phyloP scores from a whole-genome alignment of 2,113 vertebrate genomes.

The Passer montanus region DNA sequence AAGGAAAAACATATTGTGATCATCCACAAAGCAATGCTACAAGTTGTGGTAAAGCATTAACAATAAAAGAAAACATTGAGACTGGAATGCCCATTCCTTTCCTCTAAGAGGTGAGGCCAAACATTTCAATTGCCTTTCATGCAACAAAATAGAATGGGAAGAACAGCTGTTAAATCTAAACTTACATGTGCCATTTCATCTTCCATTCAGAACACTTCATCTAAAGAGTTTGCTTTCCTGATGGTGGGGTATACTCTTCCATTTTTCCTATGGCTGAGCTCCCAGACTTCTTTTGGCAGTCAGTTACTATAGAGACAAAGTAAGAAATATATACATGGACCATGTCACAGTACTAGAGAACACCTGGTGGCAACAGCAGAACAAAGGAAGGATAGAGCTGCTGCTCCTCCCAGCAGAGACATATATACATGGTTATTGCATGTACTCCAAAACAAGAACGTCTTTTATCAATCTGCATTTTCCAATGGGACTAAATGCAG shows the following conservation, averaged over 20 bases:
- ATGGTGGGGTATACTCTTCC: neutral
- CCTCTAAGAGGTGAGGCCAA: neutral
- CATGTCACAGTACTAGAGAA: neutral
- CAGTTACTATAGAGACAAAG: slow-evolving; percentile 37
- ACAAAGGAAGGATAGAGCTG: neutral
- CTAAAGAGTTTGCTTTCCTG: neutral
- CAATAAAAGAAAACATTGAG: neutral
- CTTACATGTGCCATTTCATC: neutral
- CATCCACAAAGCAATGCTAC: neutral
- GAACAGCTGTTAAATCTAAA: neutral
- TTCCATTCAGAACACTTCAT: neutral
- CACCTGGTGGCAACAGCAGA: neutral
- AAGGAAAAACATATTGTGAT: neutral
- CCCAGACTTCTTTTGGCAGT: neutral
- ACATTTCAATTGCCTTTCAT: neutral
- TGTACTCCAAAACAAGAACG: neutral
- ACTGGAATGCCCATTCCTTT: neutral
- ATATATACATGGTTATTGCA: neutral
- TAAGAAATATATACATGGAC: neutral
- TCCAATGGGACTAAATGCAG: neutral
- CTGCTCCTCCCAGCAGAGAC: neutral
- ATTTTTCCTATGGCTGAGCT: neutral
- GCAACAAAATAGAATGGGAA: neutral
- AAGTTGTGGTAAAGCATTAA: neutral
- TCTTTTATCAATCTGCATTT: neutral